Base-by-base conservation (phyloP, 1,140 invertebrate genomes). In the Eurosta solidaginis region DNA sequence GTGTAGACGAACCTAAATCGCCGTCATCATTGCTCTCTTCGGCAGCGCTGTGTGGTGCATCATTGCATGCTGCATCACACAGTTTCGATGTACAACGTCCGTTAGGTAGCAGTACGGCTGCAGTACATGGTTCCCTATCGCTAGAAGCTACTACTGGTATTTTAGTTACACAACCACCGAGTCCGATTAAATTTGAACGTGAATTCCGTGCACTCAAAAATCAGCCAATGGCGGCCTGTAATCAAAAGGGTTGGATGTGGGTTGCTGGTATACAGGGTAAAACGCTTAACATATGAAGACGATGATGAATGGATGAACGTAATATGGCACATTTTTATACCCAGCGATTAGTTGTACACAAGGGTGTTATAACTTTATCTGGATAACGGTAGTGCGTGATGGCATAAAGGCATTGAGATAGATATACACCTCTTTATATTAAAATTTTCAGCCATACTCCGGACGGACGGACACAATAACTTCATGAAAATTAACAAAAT, bases 181-280 rank as follows among this genome's bases (percentile, higher is more conserved):
- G 85, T 82, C 85, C 86, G 52, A 80, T 88, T 77, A 84, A 86
- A 80, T 85, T 83, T 78, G 86, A 87, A 76, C 81, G 83, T 12
- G 87, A 88, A 81, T 83, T 85, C 82, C 82, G 84, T 82, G 82
- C 85, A 81, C 77, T 88, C 27, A 82, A 82, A 78, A 87, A 87
- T 88, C 89, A 83, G 85, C 89, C 87, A 80, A 89, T 82, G 87
- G 91, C 89, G 84, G 91, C 89, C 86, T 91, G 81, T 87, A 95
- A 91, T 89, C 88, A 88, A 89, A 90, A 91, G 59, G 94, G 94
- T 47, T 96, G 94, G 94, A 91, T 92, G 85, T 96, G 93, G 91
- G 91, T 96, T 78, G 93, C 93, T 22, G 93, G 94, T 49, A 91
- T 96, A 52, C 90, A 92, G 78, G 94, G 85, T 86, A 22, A 63